Evolutionary conservation across 1,140 invertebrate genomes (phyloP).

Genomic region (Lanistes nyassanus): DNA sequence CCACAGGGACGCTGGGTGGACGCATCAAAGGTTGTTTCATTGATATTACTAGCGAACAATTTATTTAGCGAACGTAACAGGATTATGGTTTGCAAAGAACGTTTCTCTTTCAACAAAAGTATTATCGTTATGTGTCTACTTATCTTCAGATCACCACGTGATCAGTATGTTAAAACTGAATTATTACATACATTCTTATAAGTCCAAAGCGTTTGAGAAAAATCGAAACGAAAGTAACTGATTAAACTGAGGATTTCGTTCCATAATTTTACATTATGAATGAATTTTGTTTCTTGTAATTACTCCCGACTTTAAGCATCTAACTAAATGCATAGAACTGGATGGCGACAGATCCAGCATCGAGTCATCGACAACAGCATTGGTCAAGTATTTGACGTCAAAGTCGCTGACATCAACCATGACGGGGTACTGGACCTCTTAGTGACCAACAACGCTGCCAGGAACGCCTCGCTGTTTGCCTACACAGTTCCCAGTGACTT

Average conservation of each 20-base stretch:
- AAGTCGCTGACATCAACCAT: conserved; percentile 61
- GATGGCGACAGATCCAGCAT: conserved; percentile 50
- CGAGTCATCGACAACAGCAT: conserved; percentile 58
- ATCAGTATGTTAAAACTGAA: no score
- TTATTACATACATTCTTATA: no score
- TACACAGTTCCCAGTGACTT: conserved; percentile 65
- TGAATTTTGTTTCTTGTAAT: no score
- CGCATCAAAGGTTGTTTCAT: conserved; percentile 47
- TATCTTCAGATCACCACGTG: no score
- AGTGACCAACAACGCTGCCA: conserved; percentile 53
- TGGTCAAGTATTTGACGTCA: conserved; percentile 64
- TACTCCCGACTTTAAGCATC: no score
- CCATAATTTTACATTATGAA: no score
- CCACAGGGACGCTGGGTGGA: conserved; percentile 56
- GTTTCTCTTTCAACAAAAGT: no score
- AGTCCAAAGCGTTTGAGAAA: neutral
- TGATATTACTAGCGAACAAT: no score
- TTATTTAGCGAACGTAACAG: no score
- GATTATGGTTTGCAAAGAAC: no score
- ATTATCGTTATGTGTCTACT: no score
- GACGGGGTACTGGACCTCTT: conserved; percentile 63
- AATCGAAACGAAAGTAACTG: neutral
- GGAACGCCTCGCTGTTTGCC: conserved; percentile 55
- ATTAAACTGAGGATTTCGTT: neutral
- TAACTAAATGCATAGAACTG: no score